Base-by-base conservation (phyloP, 2,113 vertebrate species). In the Fregetta grallaria region DNA sequence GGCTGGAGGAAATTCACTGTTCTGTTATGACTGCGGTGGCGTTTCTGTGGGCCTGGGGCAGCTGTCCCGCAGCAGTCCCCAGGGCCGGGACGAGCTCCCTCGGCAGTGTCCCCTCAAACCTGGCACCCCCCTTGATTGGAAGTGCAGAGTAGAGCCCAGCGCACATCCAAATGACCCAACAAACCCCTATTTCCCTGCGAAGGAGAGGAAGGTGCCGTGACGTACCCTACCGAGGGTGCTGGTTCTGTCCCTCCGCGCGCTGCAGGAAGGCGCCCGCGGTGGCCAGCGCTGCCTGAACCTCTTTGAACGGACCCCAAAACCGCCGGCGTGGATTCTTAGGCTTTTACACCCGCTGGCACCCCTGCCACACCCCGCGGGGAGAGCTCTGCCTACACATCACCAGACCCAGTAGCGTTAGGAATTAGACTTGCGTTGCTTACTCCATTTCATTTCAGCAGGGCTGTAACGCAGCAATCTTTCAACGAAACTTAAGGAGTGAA, bases 401-500 rank as follows among this genome's bases (percentile, higher is more conserved):
- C 62, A 58, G 20, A 8, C 23, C 40, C 70, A 27, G 23, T 2
- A 77, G 82, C 52, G 1, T 4, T 5, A 29, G 66, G 30, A 50
- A 26, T 67, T 50, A 11, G 19, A 58, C 8, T 49, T 4, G 12
- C 5, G 4, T 15, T 13, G 15, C 45, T 68, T 14, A 1, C 17
- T 30, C 4, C 2, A 7, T 9, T 30, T 29, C 11, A 34, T 75
- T 50, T 27, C 62, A 72, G 63, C 47, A 16, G 2, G 3, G 2
- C n/a, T 6, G 21, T 21, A 16, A 59, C 1, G 23, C 36, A 1
- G 0, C n/a, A 7, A 11, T 32, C 42, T 32, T 63, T n/a, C 14
- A 34, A 22, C 34, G 20, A 49, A 88, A 50, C 38, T 44, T 20
- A 5, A 5, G 15, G 27, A 47, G 18, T 14, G 3, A 3, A 13